Evolutionary conservation across 2,797 vertebrate genomes (phyloP), one percentile per base, ranked within the genome.

Genomic region (Hybognathus amarus): DNA sequence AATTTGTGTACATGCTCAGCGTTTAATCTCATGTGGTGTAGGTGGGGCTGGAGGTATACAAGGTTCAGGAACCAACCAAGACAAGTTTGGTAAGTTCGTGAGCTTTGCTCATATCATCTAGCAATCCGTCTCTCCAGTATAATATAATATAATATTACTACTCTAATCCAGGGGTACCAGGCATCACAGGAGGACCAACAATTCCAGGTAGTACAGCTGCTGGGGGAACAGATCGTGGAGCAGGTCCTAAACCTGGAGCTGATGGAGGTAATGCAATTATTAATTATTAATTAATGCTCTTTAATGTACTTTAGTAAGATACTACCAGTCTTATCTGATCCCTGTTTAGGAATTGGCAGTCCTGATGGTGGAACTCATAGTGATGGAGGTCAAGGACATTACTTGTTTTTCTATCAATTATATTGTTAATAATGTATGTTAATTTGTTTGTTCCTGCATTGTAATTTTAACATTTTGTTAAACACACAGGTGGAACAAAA

Each of bases 371-470:
- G 79, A 54, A 87, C 77, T 87, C 85, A 87, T 82, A 85, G 71
- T 50, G 82, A 88, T 69, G 79, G 79, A 87, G 77, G 66, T 82
- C 73, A 80, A 88, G 86, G 88, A 90, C 50, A 83, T 85, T 68
- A 33, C 6, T 11, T 63, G 30, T 52, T 47, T 59, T 30, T 45
- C 2, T 5, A 56, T 77, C 22, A 17, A 61, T 54, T 63, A 64
- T 52, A 50, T 33, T 33, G 30, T 2, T 33, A 33, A 2, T 33
- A 2, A 59, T 40, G 36, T 66, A 6, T 38, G 13, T 56, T 52
- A 3, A 22, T 42, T 45, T 10, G 24, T 22, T 36, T 67, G 50
- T 75, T 78, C 18, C 40, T 10, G 10, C 12, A 30, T 87, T 80
- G 2, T 68, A 27, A 79, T 10, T 68, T 17, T 0, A 15, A 71